phyloP scores from a whole-genome alignment of 1,140 invertebrate species.

The Dufourea novaeangliae region DNA sequence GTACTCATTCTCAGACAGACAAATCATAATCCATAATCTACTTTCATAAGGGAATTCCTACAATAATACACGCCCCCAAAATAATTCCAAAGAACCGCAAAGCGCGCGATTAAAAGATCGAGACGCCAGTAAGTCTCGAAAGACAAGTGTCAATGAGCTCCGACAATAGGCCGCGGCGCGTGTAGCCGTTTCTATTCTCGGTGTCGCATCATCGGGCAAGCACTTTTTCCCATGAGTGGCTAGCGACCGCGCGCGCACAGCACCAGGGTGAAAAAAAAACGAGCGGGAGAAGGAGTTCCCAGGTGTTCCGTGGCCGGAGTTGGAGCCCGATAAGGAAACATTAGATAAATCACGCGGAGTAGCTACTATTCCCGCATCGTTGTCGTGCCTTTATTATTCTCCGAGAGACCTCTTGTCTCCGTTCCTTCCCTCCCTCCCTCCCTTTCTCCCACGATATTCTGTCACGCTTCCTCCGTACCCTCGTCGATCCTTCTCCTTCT shows the following conservation, averaged over 20 bases:
- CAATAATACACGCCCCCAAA: too few species aligned
- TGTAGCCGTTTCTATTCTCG: constrained; percentile 57
- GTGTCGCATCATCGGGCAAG: constrained; percentile 63
- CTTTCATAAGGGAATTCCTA: too few species aligned
- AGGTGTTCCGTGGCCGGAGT: constrained; percentile 66
- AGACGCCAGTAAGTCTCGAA: too few species aligned
- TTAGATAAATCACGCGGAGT: constrained; percentile 75
- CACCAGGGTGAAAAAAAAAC: neutral
- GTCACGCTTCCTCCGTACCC: constrained; percentile 11
- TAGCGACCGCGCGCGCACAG: neutral
- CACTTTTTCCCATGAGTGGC: constrained; percentile 63
- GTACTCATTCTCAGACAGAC: too few species aligned
- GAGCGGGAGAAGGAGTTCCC: constrained; percentile 58
- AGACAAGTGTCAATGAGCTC: constrained; percentile 25
- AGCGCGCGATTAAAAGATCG: too few species aligned
- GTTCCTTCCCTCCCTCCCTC: constrained; percentile 5
- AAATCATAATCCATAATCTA: too few species aligned
- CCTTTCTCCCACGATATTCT: constrained; percentile 30
- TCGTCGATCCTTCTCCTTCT: constrained; percentile 29
- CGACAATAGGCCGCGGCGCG: neutral
- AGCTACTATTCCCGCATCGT: constrained; percentile 55
- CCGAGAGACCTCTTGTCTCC: constrained; percentile 49
- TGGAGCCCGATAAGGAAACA: constrained; percentile 73
- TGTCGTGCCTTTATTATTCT: constrained; percentile 67
- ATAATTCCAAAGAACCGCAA: too few species aligned